phyloP scores from a whole-genome alignment of 2,888 invertebrate genomes.

The Augiades crinisus region DNA sequence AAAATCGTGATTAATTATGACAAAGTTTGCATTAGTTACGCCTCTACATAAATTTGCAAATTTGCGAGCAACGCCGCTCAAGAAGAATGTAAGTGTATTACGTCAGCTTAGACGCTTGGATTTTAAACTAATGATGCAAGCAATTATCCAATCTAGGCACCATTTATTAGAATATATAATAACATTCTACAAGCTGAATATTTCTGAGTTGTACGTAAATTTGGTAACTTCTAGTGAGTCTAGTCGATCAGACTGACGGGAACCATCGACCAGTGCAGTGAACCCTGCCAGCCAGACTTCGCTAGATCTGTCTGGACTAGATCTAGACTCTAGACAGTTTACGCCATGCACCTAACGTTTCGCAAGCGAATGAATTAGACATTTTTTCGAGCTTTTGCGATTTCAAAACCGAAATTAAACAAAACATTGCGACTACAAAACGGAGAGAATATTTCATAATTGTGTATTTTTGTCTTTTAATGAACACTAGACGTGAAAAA shows the following conservation, averaged over 20 bases:
- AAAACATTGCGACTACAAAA: background rate
- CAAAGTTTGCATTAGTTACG: background rate
- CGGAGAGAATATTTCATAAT: slow-evolving; percentile 9
- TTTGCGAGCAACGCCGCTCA: no score
- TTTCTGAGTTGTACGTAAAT: background rate
- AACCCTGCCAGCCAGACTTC: slow-evolving; percentile 32
- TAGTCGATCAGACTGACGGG: slow-evolving; percentile 19
- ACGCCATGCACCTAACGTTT: slow-evolving; percentile 13
- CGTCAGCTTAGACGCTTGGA: slow-evolving; percentile 14
- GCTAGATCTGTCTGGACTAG: slow-evolving; percentile 33
- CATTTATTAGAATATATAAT: no score
- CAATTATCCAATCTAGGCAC: slow-evolving; percentile 12
- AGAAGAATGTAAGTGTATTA: slow-evolving; percentile 1
- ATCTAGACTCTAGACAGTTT: slow-evolving; percentile 31
- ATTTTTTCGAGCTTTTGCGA: background rate
- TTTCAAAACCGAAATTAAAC: background rate
- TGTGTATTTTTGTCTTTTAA: slow-evolving; percentile 17
- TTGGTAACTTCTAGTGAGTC: slow-evolving; percentile 15
- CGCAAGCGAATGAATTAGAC: background rate
- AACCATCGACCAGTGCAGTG: slow-evolving; percentile 33
- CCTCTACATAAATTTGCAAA: background rate
- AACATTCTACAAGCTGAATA: no score
- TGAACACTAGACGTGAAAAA: slow-evolving; percentile 14
- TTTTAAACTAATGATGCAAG: slow-evolving; percentile 19
- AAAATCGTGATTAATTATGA: background rate